Evolutionary conservation across 64 coral and sea anemone species (phyloP).

Genomic region (Dendronephthya gigantea): DNA sequence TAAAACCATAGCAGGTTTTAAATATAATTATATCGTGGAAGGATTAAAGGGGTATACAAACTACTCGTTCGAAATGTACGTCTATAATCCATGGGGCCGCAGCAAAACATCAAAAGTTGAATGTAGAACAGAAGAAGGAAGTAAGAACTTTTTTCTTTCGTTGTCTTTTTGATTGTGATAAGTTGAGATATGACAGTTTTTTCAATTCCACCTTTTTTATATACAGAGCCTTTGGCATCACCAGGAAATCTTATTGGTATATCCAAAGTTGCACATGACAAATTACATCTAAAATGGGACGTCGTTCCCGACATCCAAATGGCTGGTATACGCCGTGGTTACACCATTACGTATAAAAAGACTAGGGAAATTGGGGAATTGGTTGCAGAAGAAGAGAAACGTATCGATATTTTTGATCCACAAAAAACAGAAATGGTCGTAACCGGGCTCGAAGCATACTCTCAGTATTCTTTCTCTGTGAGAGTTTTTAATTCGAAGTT

Average conservation of each 20-base stretch:
- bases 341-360: not conserved
- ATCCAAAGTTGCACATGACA: not conserved
- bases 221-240: not conserved
- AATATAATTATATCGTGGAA: not conserved
- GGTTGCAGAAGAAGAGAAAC: not conserved
- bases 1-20: not conserved
- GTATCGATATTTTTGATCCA: not conserved
- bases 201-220: not conserved
- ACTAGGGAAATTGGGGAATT: not conserved
- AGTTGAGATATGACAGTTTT: no score
- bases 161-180: no score
- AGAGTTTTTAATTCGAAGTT: not conserved
- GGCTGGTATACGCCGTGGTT: not conserved
- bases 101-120: not conserved
- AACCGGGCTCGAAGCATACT: not conserved
- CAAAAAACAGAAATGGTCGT: not conserved
- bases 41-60: not conserved
- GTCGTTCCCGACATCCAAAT: not conserved
- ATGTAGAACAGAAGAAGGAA: not conserved
- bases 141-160: not conserved
- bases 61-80: not conserved
- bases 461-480: not conserved
- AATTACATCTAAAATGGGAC: not conserved
- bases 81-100: not conserved
- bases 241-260: not conserved